These are phyloP conservation scores for Pterocles burchelli DNA, from an alignment of 2,113 vertebrate species.

Conservation along the genomic window DNA sequence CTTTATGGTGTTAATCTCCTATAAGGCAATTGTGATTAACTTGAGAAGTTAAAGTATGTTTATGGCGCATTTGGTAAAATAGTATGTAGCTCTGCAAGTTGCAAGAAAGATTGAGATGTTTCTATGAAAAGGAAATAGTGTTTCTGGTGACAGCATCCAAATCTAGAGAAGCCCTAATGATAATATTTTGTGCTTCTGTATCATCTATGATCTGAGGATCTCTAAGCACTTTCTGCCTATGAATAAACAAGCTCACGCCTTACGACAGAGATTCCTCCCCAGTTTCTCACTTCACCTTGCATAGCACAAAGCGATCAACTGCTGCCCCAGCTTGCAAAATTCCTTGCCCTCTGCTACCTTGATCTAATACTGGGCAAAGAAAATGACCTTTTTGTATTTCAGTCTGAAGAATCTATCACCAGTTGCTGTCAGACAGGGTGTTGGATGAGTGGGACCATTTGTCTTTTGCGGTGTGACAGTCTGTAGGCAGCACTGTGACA, in stretches of 20 bases:
- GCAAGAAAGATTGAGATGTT: neutral
- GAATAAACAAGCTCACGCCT: neutral
- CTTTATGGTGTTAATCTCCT: constrained; percentile 49
- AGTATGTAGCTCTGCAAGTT: neutral
- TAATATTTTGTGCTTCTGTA: neutral
- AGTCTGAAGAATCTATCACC: constrained; percentile 45
- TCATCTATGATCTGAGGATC: neutral
- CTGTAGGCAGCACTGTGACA: neutral
- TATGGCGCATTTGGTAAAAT: neutral
- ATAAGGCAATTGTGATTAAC: constrained; percentile 38
- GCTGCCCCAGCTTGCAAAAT: neutral
- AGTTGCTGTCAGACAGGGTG: constrained; percentile 34
- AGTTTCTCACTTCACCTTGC: neutral
- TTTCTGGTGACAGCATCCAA: neutral
- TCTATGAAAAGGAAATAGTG: neutral
- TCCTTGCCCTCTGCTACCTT: neutral
- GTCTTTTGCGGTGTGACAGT: neutral
- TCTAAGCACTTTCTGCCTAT: neutral
- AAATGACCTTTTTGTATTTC: constrained; percentile 10
- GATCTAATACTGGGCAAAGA: neutral
- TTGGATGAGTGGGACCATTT: constrained; percentile 48
- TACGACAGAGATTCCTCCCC: neutral
- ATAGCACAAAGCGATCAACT: neutral
- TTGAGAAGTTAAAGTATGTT: neutral
- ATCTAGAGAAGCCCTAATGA: neutral